Conservation (phyloP, 2,888 invertebrate genomes). For the Melipona bicolor region DNA sequence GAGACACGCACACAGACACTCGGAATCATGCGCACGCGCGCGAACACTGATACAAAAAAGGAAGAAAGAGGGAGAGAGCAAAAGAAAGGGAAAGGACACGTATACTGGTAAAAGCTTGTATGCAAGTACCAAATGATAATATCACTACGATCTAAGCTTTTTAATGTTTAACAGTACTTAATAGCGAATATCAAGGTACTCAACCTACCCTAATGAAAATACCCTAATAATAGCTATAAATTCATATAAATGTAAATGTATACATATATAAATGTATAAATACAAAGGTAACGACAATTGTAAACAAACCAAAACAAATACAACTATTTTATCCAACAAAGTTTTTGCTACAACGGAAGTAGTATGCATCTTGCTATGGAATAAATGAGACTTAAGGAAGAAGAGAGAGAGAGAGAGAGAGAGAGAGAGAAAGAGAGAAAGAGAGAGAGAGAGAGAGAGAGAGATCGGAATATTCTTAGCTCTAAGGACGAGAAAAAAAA, state of each 20-base stretch:
- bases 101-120: constrained; percentile 74
- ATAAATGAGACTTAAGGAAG: constrained; percentile 70
- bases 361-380: constrained; percentile 81
- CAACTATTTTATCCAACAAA: constrained; percentile 83
- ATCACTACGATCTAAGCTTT: constrained; percentile 83
- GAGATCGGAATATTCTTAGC: constrained; percentile 74
- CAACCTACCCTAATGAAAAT: constrained; percentile 68
- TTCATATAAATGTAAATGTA: constrained; percentile 65
- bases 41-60: constrained; percentile 5
- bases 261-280: constrained; percentile 73
- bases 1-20: constrained; percentile 10
- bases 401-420: constrained; percentile 23
- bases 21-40: constrained; percentile 31
- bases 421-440: constrained; percentile 30
- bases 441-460: constrained; percentile 40
- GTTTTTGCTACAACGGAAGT: constrained; percentile 83
- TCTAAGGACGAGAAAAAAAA: constrained; percentile 76
- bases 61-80: not conserved
- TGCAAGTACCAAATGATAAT: constrained; percentile 81
- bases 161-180: constrained; percentile 75
- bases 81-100: constrained; percentile 55
- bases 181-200: constrained; percentile 72
- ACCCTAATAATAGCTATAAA: constrained; percentile 65
- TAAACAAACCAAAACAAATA: constrained; percentile 75
- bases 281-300: constrained; percentile 75